A percentile compares a stretch with the other conserved stretches of the same genome.
These are phyloP conservation scores for Hippocampus zosterae DNA, from an alignment of 2,113 vertebrate species.

Conservation along the genomic window DNA sequence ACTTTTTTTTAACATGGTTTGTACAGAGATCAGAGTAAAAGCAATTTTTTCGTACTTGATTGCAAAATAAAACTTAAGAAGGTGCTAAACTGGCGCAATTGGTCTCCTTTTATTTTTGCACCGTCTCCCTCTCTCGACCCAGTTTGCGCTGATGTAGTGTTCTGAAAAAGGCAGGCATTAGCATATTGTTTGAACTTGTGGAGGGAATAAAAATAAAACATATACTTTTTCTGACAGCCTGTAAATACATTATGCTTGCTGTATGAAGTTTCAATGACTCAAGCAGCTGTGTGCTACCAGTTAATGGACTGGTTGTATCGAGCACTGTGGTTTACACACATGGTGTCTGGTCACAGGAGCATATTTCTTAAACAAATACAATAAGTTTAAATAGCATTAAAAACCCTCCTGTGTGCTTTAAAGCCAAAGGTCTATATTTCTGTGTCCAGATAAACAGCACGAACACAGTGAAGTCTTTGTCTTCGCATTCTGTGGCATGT, in stretches of 20 bases:
- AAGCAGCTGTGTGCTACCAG: conserved; percentile 56
- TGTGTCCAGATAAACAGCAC: conserved; percentile 34
- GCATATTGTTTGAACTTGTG: conserved; percentile 58
- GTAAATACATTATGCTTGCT: conserved; percentile 50
- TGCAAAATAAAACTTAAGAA: not conserved
- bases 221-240: conserved; percentile 51
- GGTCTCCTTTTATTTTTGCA: not conserved
- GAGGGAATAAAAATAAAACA: conserved; percentile 47
- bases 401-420: conserved; percentile 42
- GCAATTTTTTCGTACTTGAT: not conserved
- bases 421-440: conserved; percentile 40
- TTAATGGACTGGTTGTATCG: conserved; percentile 24
- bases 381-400: conserved; percentile 48
- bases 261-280: conserved; percentile 50
- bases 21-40: not conserved
- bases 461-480: conserved; percentile 42
- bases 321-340: conserved; percentile 54
- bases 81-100: not conserved
- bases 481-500: conserved; percentile 26
- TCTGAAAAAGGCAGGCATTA: conserved; percentile 55
- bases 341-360: conserved; percentile 52
- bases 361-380: conserved; percentile 50
- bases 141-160: conserved; percentile 22
- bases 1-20: not conserved
- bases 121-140: conserved; percentile 26